These are phyloP conservation scores for Eretmochelys imbricata DNA, from an alignment of 2,113 vertebrate genomes.

Conservation along the genomic window DNA sequence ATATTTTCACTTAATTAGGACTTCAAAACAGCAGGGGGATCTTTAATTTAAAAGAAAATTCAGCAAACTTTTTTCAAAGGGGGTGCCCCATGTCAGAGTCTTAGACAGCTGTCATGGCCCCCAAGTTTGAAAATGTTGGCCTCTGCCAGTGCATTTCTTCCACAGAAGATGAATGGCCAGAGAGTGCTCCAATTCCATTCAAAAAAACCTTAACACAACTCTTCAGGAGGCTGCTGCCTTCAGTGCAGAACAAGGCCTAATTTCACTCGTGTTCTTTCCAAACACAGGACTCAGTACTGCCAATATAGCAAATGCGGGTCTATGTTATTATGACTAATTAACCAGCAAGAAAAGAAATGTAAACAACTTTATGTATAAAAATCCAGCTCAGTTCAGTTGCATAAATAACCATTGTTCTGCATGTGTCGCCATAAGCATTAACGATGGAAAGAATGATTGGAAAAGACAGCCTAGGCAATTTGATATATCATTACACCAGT, in stretches of 20 bases:
- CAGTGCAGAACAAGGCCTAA: neutral
- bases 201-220: neutral
- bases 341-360: neutral
- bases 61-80: neutral
- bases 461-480: neutral
- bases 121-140: neutral
- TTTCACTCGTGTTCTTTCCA: neutral
- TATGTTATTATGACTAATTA: conserved; percentile 23
- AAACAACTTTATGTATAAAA: neutral
- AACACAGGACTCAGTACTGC: neutral
- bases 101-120: neutral
- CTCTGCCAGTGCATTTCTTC: neutral
- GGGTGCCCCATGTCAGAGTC: neutral
- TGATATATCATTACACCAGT: neutral
- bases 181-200: neutral
- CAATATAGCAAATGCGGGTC: neutral
- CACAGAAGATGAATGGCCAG: neutral
- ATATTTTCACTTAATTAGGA: neutral
- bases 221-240: neutral
- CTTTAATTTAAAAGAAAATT: neutral
- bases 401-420: neutral
- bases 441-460: neutral
- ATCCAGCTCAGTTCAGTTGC: neutral
- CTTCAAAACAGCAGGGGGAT: neutral
- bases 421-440: neutral